phyloP scores from a whole-genome alignment of 2,797 vertebrate species.

The Xenopus petersii region DNA sequence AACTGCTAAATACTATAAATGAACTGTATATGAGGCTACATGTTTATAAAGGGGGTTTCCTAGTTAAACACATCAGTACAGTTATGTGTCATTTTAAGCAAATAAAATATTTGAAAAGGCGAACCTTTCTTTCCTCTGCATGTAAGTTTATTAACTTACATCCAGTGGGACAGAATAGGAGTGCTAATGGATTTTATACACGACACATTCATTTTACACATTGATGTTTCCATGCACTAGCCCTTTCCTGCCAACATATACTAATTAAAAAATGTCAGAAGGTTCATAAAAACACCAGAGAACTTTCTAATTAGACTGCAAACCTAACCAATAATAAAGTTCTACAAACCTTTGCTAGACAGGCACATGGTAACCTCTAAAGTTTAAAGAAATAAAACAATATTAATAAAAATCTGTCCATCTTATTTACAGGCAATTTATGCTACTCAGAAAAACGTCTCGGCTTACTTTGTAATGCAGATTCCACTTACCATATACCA shows the following conservation, averaged over 20 bases:
- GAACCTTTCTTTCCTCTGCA: not conserved
- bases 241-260: not conserved
- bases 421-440: too few species aligned
- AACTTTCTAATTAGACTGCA: not conserved
- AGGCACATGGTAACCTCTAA: too few species aligned
- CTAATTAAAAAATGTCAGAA: constrained; percentile 25
- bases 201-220: constrained; percentile 10
- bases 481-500: too few species aligned
- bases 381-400: not conserved
- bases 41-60: too few species aligned
- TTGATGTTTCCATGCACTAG: not conserved
- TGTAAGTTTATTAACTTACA: not conserved
- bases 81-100: not conserved
- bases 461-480: too few species aligned
- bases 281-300: not conserved
- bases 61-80: not conserved
- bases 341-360: not conserved
- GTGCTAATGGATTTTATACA: constrained; percentile 8
- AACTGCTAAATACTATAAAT: too few species aligned
- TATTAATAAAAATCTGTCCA: not conserved
- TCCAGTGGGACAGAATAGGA: not conserved
- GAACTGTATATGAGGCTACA: too few species aligned
- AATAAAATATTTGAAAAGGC: constrained; percentile 1
- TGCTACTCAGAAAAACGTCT: too few species aligned
- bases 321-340: not conserved